Base-by-base conservation (phyloP, 2,113 vertebrate species). In the Syngnathoides biaculeatus region DNA sequence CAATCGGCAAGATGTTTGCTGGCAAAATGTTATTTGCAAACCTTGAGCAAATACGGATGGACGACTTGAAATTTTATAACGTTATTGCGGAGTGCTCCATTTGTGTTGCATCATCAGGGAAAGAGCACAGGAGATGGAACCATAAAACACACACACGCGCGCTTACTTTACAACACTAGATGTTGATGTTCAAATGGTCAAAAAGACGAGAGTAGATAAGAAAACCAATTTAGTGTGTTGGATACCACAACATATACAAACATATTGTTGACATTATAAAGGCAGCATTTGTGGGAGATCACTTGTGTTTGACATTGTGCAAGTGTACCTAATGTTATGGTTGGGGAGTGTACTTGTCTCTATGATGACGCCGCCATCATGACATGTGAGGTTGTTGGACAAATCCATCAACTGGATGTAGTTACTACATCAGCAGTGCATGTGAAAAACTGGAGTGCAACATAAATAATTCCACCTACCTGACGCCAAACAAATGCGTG, bases 121-220 rank as follows among this genome's bases (percentile, higher is more conserved):
- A 59, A 2, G 50, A 72, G 62, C 63, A 58, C 63, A 78, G 80
- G 63, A 77, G 61, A 73, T 71, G 20, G 47, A 62, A 68, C 78
- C 72, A 84, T 86, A 82, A 89, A 84, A 79, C 50, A 78, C 59
- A 69, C 6, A 35, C 24, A 58, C 39, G n/a, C 17, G 24, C 19
- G 17, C 13, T 19, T 40, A 43, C 15, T 39, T 61, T 40, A 40
- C 38, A 40, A 11, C 59, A 61, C 22, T 8, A 5, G 42, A 47
- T 64, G 58, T 19, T 73, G 75, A 71, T 74, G 47, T 62, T 35
- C 24, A 70, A 68, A 67, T 55, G 52, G 50, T 40, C 50, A 20
- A 15, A 20, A 15, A 72, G 64, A 67, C 43, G 26, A 71, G 17
- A 14, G 0, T 24, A 77, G 79, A 83, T 79, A 80, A 76, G 71